Percentiles rank a stretch among this genome's conserved stretches.
Conservation (phyloP, 2,113 vertebrate genomes). For the Bubo scandiacus region DNA sequence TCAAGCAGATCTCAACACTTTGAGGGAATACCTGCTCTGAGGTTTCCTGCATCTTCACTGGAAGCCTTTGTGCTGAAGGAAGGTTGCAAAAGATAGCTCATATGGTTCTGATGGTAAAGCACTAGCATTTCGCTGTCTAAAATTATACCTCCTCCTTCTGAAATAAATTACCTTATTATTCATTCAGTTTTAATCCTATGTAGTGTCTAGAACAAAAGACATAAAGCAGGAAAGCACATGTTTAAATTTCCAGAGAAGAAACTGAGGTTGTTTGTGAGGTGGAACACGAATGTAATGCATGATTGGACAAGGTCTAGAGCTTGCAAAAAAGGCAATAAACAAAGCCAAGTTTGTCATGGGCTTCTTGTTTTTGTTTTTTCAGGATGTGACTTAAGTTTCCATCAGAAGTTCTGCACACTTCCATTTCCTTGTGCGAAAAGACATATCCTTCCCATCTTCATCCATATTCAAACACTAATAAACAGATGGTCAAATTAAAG, state of each 20-base stretch:
- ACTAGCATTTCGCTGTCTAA: background rate
- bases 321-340: background rate
- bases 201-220: background rate
- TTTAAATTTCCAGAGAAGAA: background rate
- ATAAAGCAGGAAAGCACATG: background rate
- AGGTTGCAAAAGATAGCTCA: background rate
- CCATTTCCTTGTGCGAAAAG: background rate
- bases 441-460: background rate
- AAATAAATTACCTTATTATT: background rate
- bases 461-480: slow-evolving; percentile 48
- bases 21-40: background rate
- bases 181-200: background rate
- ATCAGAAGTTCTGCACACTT: background rate
- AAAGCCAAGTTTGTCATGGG: background rate
- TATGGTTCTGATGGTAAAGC: background rate
- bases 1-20: background rate
- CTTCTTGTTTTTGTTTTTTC: background rate
- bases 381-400: background rate
- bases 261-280: background rate
- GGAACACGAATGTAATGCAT: background rate
- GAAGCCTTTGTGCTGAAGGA: background rate
- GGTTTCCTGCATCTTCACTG: background rate
- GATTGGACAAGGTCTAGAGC: background rate
- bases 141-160: background rate
- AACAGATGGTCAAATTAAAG: slow-evolving; percentile 71